Base-by-base conservation (phyloP, 2,113 vertebrate genomes). In the Aleadryas rufinucha region DNA sequence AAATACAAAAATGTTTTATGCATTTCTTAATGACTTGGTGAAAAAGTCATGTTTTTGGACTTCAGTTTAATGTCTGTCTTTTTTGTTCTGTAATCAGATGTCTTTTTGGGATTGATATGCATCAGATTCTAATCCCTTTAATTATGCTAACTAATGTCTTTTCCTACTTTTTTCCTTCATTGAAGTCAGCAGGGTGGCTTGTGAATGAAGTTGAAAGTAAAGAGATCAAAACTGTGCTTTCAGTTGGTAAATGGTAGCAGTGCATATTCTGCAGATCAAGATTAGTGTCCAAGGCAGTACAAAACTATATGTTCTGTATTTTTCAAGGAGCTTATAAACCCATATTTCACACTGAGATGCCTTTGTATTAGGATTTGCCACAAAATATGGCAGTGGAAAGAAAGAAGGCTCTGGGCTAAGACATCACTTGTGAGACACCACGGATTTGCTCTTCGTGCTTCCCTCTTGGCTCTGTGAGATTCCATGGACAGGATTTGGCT, bases 71-170 rank as follows among this genome's bases (percentile, higher is more conserved):
- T 63, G 30, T n/a, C 26, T 63, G 13, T 18, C 8, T 56, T 75
- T 86, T 92, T 94, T 80, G n/a, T 77, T 87, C 41, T 89, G 35
- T 72, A 52, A 80, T 86, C n/a, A 74, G 31, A 44, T 68, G 31
- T 24, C 22, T 56, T 21, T 61, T 75, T 52, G 68, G 35, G n/a
- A 69, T 57, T 90, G 81, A 42, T 74, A 37, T 10, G 33, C 33
- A 56, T 79, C 47, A 53, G 12, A 54, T 77, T 72, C 53, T 63
- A n/a, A 65, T 80, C 37, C 50, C 27, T 80, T 90, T 87, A 77
- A 69, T 89, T 76, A 61, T 41, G 24, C 30, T 53, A 65, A 2
- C 13, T 78, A 45, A 26, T 61, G 30, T 16, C 0, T 93, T 78
- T 85, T 52, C 27, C 12, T 18, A 0, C 19, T 28, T 42, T 27